A percentile compares a stretch with the other conserved stretches of the same genome.
Conservation (phyloP, 2,797 vertebrate species). For the Syngnathus acus region DNA sequence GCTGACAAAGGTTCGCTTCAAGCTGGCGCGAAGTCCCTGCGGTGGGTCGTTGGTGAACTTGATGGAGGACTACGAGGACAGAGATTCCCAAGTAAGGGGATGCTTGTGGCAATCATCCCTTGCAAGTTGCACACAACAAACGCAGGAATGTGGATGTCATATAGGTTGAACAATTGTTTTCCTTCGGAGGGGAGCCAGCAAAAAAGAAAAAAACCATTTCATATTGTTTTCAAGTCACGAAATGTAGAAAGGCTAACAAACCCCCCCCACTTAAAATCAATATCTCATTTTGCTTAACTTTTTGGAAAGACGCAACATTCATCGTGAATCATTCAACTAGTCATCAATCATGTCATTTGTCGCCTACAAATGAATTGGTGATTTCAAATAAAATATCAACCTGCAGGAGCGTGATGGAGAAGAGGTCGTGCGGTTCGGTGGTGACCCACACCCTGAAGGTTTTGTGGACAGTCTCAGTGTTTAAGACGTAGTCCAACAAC, state of each 20-base stretch:
- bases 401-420: conserved; percentile 79
- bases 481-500: conserved; percentile 66
- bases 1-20: conserved; percentile 76
- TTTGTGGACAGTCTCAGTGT: conserved; percentile 59
- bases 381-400: conserved; percentile 26
- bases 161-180: too few relatives aligned
- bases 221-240: too few relatives aligned
- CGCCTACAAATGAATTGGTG: background rate
- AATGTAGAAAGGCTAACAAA: too few relatives aligned
- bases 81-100: background rate
- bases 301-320: too few relatives aligned
- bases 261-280: too few relatives aligned
- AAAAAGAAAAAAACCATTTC: too few relatives aligned
- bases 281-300: too few relatives aligned
- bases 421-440: conserved; percentile 73
- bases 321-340: too few relatives aligned
- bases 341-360: too few relatives aligned
- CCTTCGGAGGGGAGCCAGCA: too few relatives aligned
- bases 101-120: background rate
- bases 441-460: conserved; percentile 79
- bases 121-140: background rate
- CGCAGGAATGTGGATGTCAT: background rate
- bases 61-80: conserved; percentile 44
- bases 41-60: conserved; percentile 84
- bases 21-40: conserved; percentile 74